phyloP scores from a whole-genome alignment of 2,113 vertebrate genomes.

The Sinosuthora webbiana region DNA sequence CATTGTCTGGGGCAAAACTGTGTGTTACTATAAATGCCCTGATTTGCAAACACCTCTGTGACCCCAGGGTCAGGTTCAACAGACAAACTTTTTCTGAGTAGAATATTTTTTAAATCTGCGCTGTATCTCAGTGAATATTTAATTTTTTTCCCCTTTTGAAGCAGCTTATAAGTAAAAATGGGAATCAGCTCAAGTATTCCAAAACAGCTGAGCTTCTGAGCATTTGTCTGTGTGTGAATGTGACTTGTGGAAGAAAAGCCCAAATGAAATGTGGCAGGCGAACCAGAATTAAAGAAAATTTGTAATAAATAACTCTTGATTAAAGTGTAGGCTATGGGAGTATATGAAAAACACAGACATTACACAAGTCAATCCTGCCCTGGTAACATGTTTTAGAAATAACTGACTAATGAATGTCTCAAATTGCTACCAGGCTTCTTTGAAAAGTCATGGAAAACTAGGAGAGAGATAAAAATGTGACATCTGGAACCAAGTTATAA shows the following conservation, averaged over 20 bases:
- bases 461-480: constrained; percentile 44
- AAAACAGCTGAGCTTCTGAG: background rate
- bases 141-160: background rate
- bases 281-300: background rate
- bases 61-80: background rate
- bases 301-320: constrained; percentile 33
- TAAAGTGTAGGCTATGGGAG: constrained; percentile 16
- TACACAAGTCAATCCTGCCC: constrained; percentile 35
- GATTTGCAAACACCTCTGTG: background rate
- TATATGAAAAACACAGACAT: constrained; percentile 40
- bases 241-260: constrained; percentile 9
- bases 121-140: background rate
- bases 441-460: constrained; percentile 41
- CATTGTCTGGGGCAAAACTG: background rate
- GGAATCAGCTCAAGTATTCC: background rate
- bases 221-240: background rate
- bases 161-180: constrained; percentile 19
- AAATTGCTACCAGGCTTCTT: constrained; percentile 52
- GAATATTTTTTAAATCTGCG: background rate
- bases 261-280: constrained; percentile 4
- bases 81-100: background rate
- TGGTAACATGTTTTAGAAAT: constrained; percentile 39
- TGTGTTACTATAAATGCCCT: background rate
- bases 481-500: constrained; percentile 37
- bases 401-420: constrained; percentile 50